Evolutionary conservation across 2,888 invertebrate genomes (phyloP), one percentile per base, ranked within the genome.

Genomic region (Halictus quadricinctus): DNA sequence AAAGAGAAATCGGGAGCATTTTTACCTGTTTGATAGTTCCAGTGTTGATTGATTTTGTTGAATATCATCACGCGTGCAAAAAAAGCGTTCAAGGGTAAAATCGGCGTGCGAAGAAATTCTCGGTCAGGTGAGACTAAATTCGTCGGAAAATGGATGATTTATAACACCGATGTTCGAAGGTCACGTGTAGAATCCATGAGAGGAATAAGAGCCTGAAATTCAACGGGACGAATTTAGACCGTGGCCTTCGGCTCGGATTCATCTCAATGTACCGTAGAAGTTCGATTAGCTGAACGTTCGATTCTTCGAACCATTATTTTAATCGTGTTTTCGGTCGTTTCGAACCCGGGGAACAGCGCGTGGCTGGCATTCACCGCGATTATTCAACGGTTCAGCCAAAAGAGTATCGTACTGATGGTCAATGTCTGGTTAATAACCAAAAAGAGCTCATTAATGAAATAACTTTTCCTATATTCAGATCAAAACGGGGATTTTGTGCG

Each of bases 141-240:
- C 58, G 41, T 46, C 25, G 58, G 60, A 70, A 58, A 72, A 29
- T 21, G 15, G 25, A 66, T 21, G 18, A 8, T 84, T 72, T 48
- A 50, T 66, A 83, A 76, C 58, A 58, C 58, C 72, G n/a, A 72
- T 50, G 84, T 66, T 48, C 54, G 79, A 84, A 83, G 84, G 84
- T 79, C 76, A 58, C 66, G 58, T 76, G 84, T 83, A 84, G 76
- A 76, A 84, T 79, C 84, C 84, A 84, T 84, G 85, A 76, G 85
- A 80, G 78, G 80, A 81, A 78, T 75, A 85, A 78, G 85, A 80
- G 74, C 12, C 72, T 73, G 86, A 91, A 88, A 85, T 84, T 81
- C 83, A 81, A 84, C 78, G 76, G 72, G 88, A 88, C 88, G 87
- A 85, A 88, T 88, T 88, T 88, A 88, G 88, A 88, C 85, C 48